phyloP scores from a whole-genome alignment of 2,797 vertebrate species.

The Acrossocheilus wenchowensis region DNA sequence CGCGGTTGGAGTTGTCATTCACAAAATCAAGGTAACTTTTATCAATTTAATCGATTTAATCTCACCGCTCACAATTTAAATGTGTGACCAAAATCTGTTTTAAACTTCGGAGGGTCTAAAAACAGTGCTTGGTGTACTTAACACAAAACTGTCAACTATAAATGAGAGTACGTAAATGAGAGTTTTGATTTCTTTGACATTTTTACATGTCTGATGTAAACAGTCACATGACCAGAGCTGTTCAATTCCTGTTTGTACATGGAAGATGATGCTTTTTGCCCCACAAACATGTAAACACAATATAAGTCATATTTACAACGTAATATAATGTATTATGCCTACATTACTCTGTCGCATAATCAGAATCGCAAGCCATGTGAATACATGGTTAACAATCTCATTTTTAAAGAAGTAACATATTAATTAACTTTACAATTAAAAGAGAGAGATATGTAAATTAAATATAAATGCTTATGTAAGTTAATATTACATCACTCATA shows the following conservation, averaged over 20 bases:
- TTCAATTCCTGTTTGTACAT: not conserved
- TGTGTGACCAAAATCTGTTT: not conserved
- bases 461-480: not conserved
- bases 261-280: not conserved
- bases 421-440: not conserved
- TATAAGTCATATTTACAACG: not conserved
- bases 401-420: not conserved
- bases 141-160: not conserved
- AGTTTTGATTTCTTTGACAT: not conserved
- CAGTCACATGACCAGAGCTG: not conserved
- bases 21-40: not conserved
- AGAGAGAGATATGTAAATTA: not conserved
- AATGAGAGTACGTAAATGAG: not conserved
- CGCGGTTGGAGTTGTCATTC: not conserved
- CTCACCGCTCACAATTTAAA: not conserved
- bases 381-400: not conserved
- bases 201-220: not conserved
- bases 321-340: not conserved
- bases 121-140: not conserved
- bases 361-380: not conserved
- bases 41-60: not conserved
- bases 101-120: not conserved
- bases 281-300: not conserved
- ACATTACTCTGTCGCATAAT: not conserved
- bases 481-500: no score